Percentiles rank a stretch among this genome's conserved stretches.
phyloP scores from a whole-genome alignment of 2,888 invertebrate species.

The Drosophila infuscata region DNA sequence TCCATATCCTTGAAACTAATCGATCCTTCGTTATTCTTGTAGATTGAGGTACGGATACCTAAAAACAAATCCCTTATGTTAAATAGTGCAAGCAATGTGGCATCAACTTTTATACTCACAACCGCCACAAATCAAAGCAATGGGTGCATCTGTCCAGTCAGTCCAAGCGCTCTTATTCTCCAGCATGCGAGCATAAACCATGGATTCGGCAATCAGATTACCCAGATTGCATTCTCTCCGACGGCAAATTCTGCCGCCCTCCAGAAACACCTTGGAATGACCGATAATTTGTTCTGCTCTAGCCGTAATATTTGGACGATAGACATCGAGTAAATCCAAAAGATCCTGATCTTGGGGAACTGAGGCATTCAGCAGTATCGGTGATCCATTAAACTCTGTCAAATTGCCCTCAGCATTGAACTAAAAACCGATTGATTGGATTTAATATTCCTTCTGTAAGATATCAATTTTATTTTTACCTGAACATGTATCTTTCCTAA shows the following conservation, averaged over 20 bases:
- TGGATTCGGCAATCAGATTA: conserved; percentile 92
- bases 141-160: conserved; percentile 92
- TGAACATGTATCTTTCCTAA: conserved; percentile 90
- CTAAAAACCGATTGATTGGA: conserved; percentile 45
- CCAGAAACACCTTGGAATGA: conserved; percentile 89
- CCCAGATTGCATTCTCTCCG: conserved; percentile 93
- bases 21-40: conserved; percentile 85
- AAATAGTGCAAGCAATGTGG: not conserved
- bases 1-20: conserved; percentile 91
- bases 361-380: conserved; percentile 89
- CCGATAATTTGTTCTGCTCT: conserved; percentile 88
- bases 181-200: conserved; percentile 87
- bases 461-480: conserved; percentile 48
- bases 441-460: no score
- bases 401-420: conserved; percentile 92
- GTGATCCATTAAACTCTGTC: conserved; percentile 89
- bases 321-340: conserved; percentile 87
- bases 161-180: conserved; percentile 67
- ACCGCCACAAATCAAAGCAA: conserved; percentile 91
- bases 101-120: conserved; percentile 80
- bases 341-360: conserved; percentile 89
- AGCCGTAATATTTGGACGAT: conserved; percentile 86
- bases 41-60: conserved; percentile 89
- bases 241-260: conserved; percentile 89
- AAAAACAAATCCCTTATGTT: not conserved